These are phyloP conservation scores for Ochlodes sylvanus DNA, from an alignment of 2,888 invertebrate genomes.

Conservation along the genomic window DNA sequence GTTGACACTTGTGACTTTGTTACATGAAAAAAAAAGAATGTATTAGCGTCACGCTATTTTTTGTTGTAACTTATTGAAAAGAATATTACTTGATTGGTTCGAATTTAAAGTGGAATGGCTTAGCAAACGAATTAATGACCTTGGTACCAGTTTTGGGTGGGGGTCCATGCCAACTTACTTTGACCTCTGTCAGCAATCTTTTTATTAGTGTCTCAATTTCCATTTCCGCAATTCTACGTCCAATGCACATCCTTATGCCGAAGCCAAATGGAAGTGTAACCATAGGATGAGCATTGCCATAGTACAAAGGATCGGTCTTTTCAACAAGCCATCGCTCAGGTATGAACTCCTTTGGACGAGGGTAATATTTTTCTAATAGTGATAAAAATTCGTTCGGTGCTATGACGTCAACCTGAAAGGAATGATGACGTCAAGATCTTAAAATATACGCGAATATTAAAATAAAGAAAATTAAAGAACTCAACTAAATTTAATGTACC, in stretches of 20 bases:
- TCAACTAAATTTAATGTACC: too few species aligned
- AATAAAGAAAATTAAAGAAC: too few species aligned
- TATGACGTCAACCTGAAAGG: constrained; percentile 88
- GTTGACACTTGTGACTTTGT: too few species aligned
- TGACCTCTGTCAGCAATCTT: constrained; percentile 60
- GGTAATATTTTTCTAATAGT: constrained; percentile 80
- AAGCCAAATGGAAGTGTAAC: constrained; percentile 88
- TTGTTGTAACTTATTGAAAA: too few species aligned
- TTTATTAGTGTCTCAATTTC: constrained; percentile 85
- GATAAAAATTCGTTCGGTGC: constrained; percentile 90
- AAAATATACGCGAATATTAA: too few species aligned
- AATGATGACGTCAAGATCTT: constrained; percentile 6
- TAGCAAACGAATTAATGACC: constrained; percentile 61
- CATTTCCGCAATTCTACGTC: constrained; percentile 89
- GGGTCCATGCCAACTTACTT: constrained; percentile 71
- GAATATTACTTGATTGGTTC: constrained; percentile 42
- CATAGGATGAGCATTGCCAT: constrained; percentile 84
- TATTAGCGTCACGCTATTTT: too few species aligned
- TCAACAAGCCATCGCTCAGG: constrained; percentile 89
- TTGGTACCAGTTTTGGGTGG: constrained; percentile 61
- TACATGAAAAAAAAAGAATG: too few species aligned
- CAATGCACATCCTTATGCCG: constrained; percentile 88
- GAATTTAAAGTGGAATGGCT: constrained; percentile 66
- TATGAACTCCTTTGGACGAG: constrained; percentile 81
- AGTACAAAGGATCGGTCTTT: constrained; percentile 70